A percentile compares a stretch with the other conserved stretches of the same genome.
These are phyloP conservation scores for Leptopilina syphax DNA, from an alignment of 2,888 invertebrate species.

Conservation along the genomic window DNA sequence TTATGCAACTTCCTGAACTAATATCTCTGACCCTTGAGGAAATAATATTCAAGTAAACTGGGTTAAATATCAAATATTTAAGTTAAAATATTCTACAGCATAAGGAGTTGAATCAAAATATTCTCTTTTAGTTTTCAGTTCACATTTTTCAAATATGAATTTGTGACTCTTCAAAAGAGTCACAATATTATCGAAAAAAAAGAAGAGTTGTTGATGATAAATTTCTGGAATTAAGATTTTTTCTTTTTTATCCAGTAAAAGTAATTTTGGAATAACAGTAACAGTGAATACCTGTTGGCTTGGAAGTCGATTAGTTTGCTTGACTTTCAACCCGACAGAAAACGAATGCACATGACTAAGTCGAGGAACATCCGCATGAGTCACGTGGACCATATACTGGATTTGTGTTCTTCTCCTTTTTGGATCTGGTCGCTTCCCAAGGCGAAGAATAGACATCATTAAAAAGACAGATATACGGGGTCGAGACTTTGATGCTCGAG, in stretches of 20 bases:
- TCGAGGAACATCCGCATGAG: conserved; percentile 61
- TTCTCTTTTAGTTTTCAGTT: too few species aligned
- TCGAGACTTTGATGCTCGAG: conserved; percentile 42
- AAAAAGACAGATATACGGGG: conserved; percentile 46
- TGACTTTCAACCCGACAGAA: neutral
- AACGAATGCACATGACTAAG: conserved; percentile 54
- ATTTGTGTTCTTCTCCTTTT: neutral
- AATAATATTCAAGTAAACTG: neutral
- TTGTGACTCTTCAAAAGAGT: too few species aligned
- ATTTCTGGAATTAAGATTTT: too few species aligned
- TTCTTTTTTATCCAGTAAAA: neutral
- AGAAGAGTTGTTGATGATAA: too few species aligned
- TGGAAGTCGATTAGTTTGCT: conserved; percentile 15
- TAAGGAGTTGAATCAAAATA: too few species aligned
- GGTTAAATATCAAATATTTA: neutral
- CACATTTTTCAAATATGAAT: too few species aligned
- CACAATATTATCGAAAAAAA: too few species aligned
- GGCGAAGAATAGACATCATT: conserved; percentile 63
- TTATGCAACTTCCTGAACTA: conserved; percentile 15
- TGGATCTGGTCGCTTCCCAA: conserved; percentile 29
- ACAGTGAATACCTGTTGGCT: conserved; percentile 25
- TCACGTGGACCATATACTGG: conserved; percentile 55
- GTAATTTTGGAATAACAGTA: conserved; percentile 23
- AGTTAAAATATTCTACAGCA: neutral
- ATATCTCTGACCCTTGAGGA: neutral